Conservation (phyloP, 53 echinoderm and acorn worm genomes). For the Echinarachnius parma region DNA sequence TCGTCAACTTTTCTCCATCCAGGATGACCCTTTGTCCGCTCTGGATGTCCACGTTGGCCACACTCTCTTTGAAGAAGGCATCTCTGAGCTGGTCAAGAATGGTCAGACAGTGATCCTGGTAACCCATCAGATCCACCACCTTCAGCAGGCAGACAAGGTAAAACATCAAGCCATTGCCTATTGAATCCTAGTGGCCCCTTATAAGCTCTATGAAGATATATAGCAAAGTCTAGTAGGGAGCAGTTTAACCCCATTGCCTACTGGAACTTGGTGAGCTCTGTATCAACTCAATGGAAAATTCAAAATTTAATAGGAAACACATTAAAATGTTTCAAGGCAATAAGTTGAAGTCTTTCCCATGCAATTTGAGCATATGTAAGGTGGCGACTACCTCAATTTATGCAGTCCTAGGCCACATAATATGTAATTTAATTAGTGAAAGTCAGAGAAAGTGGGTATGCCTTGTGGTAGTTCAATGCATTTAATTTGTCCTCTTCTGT, state of each 20-base stretch:
- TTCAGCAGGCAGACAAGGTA: constrained; percentile 73
- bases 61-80: constrained; percentile 78
- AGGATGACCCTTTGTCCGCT: constrained; percentile 90
- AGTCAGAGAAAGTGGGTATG: neutral
- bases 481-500: neutral
- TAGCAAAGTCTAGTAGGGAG: no score
- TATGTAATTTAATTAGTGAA: neutral
- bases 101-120: constrained; percentile 69
- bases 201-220: no score
- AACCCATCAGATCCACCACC: constrained; percentile 88
- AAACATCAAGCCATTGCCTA: neutral
- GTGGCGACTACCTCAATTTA: no score
- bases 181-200: no score
- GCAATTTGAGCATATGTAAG: no score
- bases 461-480: neutral
- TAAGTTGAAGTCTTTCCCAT: no score
- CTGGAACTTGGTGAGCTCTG: no score
- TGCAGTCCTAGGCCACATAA: no score
- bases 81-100: constrained; percentile 54
- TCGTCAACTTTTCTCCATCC: neutral
- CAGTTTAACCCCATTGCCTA: no score
- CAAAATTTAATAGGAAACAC: no score
- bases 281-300: no score
- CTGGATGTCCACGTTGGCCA: constrained; percentile 79
- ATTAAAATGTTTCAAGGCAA: no score